These are phyloP conservation scores for Syrphus vitripennis DNA, from an alignment of 2,888 invertebrate species.

Conservation along the genomic window DNA sequence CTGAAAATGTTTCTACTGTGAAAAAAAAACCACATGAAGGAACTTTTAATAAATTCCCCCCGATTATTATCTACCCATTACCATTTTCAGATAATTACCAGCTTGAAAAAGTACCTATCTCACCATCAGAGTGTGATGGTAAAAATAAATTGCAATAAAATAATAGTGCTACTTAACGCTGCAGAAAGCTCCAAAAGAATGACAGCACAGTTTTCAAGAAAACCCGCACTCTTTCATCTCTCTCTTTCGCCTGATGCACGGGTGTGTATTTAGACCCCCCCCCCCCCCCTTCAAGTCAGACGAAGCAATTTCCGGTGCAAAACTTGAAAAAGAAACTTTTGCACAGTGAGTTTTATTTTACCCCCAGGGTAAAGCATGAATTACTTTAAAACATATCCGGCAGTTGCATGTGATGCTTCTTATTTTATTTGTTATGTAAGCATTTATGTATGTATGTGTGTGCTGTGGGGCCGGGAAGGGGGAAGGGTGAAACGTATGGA, in stretches of 20 bases:
- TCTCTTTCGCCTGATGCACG: no score
- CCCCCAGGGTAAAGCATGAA: slow-evolving; percentile 71
- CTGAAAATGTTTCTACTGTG: not conserved
- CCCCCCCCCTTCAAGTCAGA: slow-evolving; percentile 59
- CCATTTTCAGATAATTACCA: slow-evolving; percentile 69
- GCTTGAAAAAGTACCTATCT: slow-evolving; percentile 48
- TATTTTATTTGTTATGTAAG: not conserved
- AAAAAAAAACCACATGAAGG: slow-evolving; percentile 4
- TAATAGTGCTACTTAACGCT: slow-evolving; percentile 70
- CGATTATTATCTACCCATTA: slow-evolving; percentile 55
- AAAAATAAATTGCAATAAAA: slow-evolving; percentile 68
- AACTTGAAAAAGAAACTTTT: slow-evolving; percentile 71
- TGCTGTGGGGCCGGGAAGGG: no score
- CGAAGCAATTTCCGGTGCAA: slow-evolving; percentile 71
- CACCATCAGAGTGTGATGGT: slow-evolving; percentile 38
- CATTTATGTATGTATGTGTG: not conserved
- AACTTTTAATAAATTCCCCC: slow-evolving; percentile 54
- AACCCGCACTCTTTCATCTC: slow-evolving; percentile 13
- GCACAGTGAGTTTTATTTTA: slow-evolving; percentile 67
- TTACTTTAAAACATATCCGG: slow-evolving; percentile 72
- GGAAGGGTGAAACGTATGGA: not conserved
- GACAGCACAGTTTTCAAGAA: slow-evolving; percentile 62
- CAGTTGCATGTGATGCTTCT: slow-evolving; percentile 68
- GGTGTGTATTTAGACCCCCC: not conserved
- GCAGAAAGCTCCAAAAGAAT: slow-evolving; percentile 54